Conservation (phyloP, 1,140 invertebrate species). For the Drosophila willistoni region DNA sequence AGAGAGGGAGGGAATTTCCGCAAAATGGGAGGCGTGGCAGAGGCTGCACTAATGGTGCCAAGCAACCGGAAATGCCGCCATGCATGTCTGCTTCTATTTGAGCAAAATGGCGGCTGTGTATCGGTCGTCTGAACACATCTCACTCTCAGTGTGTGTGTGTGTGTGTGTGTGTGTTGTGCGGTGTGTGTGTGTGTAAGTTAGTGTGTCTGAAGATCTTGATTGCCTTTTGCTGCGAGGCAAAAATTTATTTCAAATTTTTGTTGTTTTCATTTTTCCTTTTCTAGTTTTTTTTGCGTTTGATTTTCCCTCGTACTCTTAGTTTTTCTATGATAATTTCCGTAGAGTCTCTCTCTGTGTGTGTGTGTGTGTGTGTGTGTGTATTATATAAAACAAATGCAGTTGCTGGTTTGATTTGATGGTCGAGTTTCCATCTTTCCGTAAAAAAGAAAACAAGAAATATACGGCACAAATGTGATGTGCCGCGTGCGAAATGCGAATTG, state of each 20-base stretch:
- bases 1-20: neutral
- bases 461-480: slow-evolving; percentile 53
- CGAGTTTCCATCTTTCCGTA: slow-evolving; percentile 16
- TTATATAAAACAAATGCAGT: slow-evolving; percentile 67
- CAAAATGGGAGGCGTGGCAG: slow-evolving; percentile 55
- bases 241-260: slow-evolving; percentile 29
- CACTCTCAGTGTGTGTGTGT: slow-evolving; percentile 11
- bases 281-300: slow-evolving; percentile 3
- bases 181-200: slow-evolving; percentile 10
- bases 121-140: slow-evolving; percentile 30
- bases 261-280: slow-evolving; percentile 14
- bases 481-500: slow-evolving; percentile 55
- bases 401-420: slow-evolving; percentile 63
- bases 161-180: neutral
- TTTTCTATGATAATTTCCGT: slow-evolving; percentile 78
- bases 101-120: slow-evolving; percentile 71
- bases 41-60: slow-evolving; percentile 77
- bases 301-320: slow-evolving; percentile 30
- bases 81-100: slow-evolving; percentile 71
- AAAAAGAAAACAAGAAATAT: neutral
- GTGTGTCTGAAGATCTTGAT: slow-evolving; percentile 66
- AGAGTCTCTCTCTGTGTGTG: slow-evolving; percentile 38
- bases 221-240: slow-evolving; percentile 70
- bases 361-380: slow-evolving; percentile 40
- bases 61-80: slow-evolving; percentile 79